Evolutionary conservation across 2,888 invertebrate species (phyloP).

Genomic region (Drosophila heteroneura): DNA sequence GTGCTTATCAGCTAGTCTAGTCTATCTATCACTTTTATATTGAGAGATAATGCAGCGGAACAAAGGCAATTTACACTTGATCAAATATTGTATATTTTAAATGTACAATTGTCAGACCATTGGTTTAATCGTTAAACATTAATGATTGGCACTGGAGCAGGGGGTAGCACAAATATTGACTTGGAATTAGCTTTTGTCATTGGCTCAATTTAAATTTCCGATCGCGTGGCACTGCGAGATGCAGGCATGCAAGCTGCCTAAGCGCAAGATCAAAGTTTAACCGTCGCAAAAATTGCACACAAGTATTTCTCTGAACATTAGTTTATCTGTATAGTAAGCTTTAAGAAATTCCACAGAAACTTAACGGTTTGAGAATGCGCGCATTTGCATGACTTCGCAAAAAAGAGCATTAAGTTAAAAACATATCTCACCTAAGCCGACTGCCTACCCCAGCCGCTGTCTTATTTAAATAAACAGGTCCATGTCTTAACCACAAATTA

Average conservation of each 20-base stretch:
- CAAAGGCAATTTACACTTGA: constrained; percentile 65
- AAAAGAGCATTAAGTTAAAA: constrained; percentile 53
- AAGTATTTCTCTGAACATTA: constrained; percentile 5
- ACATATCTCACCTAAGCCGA: constrained; percentile 15
- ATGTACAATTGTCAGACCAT: constrained; percentile 18
- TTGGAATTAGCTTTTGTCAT: constrained; percentile 13
- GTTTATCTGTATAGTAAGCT: constrained; percentile 11
- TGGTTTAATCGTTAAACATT: constrained; percentile 1
- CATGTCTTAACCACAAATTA: constrained; percentile 27
- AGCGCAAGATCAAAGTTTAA: constrained; percentile 37
- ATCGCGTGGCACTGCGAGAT: constrained; percentile 47
- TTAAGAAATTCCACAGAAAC: constrained; percentile 19
- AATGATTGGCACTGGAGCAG: not conserved
- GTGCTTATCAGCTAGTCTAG: constrained; percentile 49
- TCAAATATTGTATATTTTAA: constrained; percentile 44
- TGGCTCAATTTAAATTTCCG: constrained; percentile 51
- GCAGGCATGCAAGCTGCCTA: constrained; percentile 10
- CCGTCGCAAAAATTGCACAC: constrained; percentile 27
- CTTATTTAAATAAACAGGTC: not conserved
- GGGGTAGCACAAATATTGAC: constrained; percentile 8
- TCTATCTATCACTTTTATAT: constrained; percentile 45
- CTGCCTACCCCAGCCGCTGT: not conserved
- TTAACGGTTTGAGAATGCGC: constrained; percentile 38
- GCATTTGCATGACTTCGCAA: constrained; percentile 71
- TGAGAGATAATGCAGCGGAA: constrained; percentile 60